Conservation (phyloP, 2,797 vertebrate genomes). For the Fundulus diaphanus region DNA sequence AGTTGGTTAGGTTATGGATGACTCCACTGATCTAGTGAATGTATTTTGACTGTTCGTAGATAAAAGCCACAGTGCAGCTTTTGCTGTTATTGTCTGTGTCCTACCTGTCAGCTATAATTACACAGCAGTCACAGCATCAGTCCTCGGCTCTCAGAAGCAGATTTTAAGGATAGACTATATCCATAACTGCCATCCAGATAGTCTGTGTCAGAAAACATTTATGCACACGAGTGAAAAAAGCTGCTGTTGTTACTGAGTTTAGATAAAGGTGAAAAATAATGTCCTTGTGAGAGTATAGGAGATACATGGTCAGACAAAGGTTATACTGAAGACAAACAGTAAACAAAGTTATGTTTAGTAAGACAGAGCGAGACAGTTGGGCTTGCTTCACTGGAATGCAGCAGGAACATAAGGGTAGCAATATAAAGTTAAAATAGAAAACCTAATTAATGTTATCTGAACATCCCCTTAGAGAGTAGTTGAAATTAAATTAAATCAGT, state of each 20-base stretch:
- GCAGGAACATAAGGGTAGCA: conserved; percentile 30
- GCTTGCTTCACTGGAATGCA: conserved; percentile 22
- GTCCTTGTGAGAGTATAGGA: conserved; percentile 15
- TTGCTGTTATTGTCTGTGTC: conserved; percentile 46
- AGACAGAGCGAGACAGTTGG: conserved; percentile 12
- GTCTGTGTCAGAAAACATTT: conserved; percentile 29
- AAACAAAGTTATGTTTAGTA: conserved; percentile 13
- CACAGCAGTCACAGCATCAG: conserved; percentile 43
- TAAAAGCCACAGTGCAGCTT: conserved; percentile 41
- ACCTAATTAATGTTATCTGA: conserved; percentile 78
- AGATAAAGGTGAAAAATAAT: conserved; percentile 57
- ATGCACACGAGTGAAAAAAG: conserved; percentile 24
- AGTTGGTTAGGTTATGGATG: neutral
- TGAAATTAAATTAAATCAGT: conserved; percentile 68
- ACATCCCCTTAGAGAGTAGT: conserved; percentile 54
- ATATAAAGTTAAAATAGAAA: conserved; percentile 61
- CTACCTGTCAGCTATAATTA: conserved; percentile 60
- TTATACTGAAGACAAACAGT: conserved; percentile 14
- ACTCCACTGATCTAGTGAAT: conserved; percentile 16
- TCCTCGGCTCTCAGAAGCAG: conserved; percentile 42
- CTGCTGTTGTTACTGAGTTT: conserved; percentile 36
- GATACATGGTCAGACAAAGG: conserved; percentile 14
- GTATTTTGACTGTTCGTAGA: conserved; percentile 36
- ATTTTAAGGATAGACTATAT: conserved; percentile 56
- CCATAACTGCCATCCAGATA: conserved; percentile 53